Evolutionary conservation across 2,888 invertebrate genomes (phyloP), one percentile per base, ranked within the genome.

Genomic region (Ophion ellenae): DNA sequence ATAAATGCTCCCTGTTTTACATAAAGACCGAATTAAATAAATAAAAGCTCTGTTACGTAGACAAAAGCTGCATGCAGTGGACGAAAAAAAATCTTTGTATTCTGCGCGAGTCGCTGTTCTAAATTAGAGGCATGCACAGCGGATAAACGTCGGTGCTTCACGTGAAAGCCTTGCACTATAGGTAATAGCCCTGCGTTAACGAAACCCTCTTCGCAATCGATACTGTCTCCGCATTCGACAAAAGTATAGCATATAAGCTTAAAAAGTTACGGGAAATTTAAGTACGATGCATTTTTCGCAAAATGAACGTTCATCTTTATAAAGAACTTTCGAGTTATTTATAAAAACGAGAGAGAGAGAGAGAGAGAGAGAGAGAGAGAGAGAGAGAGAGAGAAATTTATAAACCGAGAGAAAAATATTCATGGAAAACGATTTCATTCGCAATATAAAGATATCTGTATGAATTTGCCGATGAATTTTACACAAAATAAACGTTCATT

Each of bases 201-300:
- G 67, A 40, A 67, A 40, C 40, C 20, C 40, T 67, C 40, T 67
- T 67, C 17, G 40, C 67, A 67, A 45, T 67, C 67, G 67, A 45
- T 67, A 40, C 45, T 67, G 10, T 45, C 40, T 36, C 20, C 11
- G 40, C 67, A 5, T 24, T 11, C 20, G 10, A 9, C 40, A 20
- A 11, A 17, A 17, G 20, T 20, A 45, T 17, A 2, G 5, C n/a
- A 10, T n/a, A 36, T n/a, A 36, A 67, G 32, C 17, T 36, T 4
- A 67, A 40, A 36, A 10, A 11, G 11, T 32, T 32, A 32, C 32
- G 0, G 32, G 32, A 32, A 32, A 32, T 32, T 32, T 2, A 32
- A 32, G 32, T 2, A 32, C 32, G 32, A 32, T 32, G 32, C 32
- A 32, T 32, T 32, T 32, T 32, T 32, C 32, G 32, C 32, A 32